Evolutionary conservation across 2,888 invertebrate genomes (phyloP).

Genomic region (Meiosimyza decipiens): DNA sequence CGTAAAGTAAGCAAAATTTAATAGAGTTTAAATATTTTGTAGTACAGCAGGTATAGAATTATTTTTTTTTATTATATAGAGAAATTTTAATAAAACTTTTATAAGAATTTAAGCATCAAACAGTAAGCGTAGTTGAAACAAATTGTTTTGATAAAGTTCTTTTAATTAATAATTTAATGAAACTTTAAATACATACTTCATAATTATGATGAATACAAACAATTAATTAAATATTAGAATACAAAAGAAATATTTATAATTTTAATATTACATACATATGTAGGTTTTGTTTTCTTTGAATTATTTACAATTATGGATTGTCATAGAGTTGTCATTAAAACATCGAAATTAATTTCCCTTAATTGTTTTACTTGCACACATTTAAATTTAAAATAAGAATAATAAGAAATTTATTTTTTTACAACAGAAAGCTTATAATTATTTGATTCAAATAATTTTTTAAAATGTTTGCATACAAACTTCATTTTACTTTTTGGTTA

Average conservation of each 20-base stretch:
- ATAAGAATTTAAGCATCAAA: conserved; percentile 24
- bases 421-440: too few species aligned
- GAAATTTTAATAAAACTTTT: conserved; percentile 10
- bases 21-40: too few species aligned
- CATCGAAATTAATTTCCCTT: conserved; percentile 13
- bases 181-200: conserved; percentile 6
- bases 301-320: conserved; percentile 19
- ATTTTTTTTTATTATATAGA: conserved; percentile 13
- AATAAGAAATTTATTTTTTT: too few species aligned
- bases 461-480: too few species aligned
- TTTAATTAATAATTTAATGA: conserved; percentile 26
- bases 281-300: not conserved
- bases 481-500: too few species aligned
- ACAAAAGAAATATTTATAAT: not conserved
- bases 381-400: not conserved
- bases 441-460: too few species aligned
- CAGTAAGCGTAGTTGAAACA: conserved; percentile 16
- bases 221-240: conserved; percentile 20
- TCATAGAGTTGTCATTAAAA: conserved; percentile 33
- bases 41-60: too few species aligned
- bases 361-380: conserved; percentile 17
- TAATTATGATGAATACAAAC: conserved; percentile 10
- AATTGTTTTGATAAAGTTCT: conserved; percentile 38
- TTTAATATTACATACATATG: not conserved
- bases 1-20: too few species aligned